phyloP scores from a whole-genome alignment of 2,113 vertebrate species.

The Heliornis fulica region DNA sequence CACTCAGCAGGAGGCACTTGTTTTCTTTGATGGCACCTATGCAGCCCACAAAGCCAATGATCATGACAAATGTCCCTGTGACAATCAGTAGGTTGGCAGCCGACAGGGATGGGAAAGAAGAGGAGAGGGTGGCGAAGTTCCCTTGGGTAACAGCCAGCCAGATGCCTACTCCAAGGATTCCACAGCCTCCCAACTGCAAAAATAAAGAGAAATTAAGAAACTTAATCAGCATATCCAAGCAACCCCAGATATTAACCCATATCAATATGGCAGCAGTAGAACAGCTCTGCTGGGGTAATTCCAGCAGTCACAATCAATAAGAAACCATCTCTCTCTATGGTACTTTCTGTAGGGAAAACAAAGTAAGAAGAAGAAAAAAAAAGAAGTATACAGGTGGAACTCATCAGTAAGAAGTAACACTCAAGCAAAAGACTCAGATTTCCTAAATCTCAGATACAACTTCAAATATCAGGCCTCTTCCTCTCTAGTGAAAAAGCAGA shows the following conservation, averaged over 20 bases:
- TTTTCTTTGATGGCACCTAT: conserved; percentile 96
- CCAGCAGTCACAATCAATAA: background rate
- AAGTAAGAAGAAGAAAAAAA: background rate
- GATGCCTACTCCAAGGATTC: conserved; percentile 82
- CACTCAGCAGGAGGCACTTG: conserved; percentile 90
- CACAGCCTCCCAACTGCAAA: conserved; percentile 81
- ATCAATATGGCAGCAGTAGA: background rate
- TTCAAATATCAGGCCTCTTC: background rate
- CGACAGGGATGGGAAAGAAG: conserved; percentile 92
- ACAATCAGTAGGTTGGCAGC: conserved; percentile 96
- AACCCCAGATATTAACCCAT: background rate
- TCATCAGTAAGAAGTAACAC: background rate
- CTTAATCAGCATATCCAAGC: background rate
- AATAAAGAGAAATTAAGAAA: conserved; percentile 40
- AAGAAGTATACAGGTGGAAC: background rate
- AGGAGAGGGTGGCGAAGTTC: conserved; percentile 95
- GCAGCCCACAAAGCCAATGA: conserved; percentile 96
- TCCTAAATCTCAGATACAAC: background rate
- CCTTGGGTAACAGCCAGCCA: conserved; percentile 85
- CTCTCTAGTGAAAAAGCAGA: background rate
- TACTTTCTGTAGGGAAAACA: background rate
- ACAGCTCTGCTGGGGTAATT: background rate
- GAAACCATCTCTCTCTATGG: background rate
- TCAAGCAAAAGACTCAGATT: background rate
- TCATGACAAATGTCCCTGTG: conserved; percentile 90